phyloP scores from a whole-genome alignment of 2,888 invertebrate species.

The Erebia palarica region DNA sequence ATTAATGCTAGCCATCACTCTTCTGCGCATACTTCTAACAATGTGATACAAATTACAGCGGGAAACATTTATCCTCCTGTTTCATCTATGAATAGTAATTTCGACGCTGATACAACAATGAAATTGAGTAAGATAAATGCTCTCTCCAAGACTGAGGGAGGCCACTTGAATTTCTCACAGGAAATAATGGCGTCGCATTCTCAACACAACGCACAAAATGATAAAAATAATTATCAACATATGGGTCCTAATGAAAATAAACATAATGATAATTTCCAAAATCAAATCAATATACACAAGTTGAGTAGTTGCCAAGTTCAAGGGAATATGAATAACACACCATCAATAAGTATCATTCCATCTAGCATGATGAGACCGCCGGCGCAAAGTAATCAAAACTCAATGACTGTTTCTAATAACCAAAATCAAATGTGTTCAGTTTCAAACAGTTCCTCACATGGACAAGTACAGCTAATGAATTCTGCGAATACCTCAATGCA shows the following conservation, averaged over 20 bases:
- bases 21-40: conserved; percentile 66
- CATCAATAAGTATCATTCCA: conserved; percentile 73
- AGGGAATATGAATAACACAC: conserved; percentile 61
- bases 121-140: conserved; percentile 77
- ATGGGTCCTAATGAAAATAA: conserved; percentile 70
- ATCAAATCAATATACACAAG: conserved; percentile 71
- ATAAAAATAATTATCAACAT: conserved; percentile 69
- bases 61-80: conserved; percentile 75
- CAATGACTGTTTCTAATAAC: conserved; percentile 61
- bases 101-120: conserved; percentile 74
- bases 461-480: conserved; percentile 70
- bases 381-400: conserved; percentile 67
- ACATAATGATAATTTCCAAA: conserved; percentile 61
- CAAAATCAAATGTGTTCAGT: conserved; percentile 75
- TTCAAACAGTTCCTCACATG: conserved; percentile 62
- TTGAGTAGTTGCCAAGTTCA: conserved; percentile 74
- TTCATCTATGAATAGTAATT: conserved; percentile 67
- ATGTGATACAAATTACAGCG: conserved; percentile 75
- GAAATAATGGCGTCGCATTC: conserved; percentile 78
- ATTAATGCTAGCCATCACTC: conserved; percentile 70
- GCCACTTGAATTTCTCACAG: conserved; percentile 75
- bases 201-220: conserved; percentile 72
- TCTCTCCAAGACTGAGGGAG: conserved; percentile 74
- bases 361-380: conserved; percentile 70
- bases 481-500: conserved; percentile 70